Evolutionary conservation across 2,797 vertebrate species (phyloP).

Genomic region (Parauchenoglanis ngamensis): DNA sequence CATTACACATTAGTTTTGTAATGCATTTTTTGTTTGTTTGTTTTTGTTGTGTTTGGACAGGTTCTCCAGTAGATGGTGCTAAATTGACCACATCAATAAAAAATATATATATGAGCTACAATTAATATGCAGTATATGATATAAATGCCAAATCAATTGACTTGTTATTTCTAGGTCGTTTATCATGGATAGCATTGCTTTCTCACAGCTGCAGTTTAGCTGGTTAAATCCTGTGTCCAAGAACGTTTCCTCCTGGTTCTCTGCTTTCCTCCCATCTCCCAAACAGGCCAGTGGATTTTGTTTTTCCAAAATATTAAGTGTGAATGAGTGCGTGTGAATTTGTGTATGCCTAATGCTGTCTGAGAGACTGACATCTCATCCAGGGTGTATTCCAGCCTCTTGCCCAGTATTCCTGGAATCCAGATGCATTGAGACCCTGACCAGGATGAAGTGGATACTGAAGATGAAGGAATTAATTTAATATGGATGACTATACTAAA

Average conservation of each 20-base stretch:
- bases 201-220: neutral
- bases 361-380: neutral
- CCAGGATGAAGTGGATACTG: neutral
- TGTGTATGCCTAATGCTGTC: neutral
- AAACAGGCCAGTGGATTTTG: neutral
- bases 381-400: neutral
- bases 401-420: neutral
- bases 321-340: neutral
- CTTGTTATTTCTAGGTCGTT: neutral
- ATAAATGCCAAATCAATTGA: neutral
- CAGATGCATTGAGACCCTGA: neutral
- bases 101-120: neutral
- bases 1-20: too few relatives aligned
- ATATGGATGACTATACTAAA: neutral
- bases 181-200: neutral
- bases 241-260: neutral
- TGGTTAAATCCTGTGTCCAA: neutral
- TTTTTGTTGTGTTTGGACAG: slow-evolving; percentile 45
- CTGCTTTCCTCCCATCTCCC: neutral
- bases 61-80: slow-evolving; percentile 64
- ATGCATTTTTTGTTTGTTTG: neutral
- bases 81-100: neutral
- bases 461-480: neutral
- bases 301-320: neutral
- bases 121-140: neutral